Evolutionary conservation across 1,140 invertebrate species (phyloP), one percentile per base, ranked within the genome.

Genomic region (Dinothrombium tinctorium): DNA sequence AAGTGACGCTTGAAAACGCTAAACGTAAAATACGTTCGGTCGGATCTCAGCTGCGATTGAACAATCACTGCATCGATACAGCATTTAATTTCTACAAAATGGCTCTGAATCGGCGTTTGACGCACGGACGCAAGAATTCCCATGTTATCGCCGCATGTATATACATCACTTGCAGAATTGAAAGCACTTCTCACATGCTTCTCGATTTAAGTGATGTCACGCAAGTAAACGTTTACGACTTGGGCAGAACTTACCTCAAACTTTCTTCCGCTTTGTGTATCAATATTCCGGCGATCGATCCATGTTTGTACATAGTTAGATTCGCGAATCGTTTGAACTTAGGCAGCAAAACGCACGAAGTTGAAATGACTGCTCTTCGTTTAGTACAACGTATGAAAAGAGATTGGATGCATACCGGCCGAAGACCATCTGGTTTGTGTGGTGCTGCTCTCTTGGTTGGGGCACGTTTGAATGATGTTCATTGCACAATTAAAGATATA

Each of bases 181-280:
- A 94, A 62, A 76, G 74, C 42, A 94, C 87, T 45, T 71, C 81
- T 47, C 87, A 80, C 83, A 81, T 80, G 72, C 69, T 77, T 76
- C 79, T 98, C 49, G 92, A 98, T 58, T 89, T 96, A 31, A 92
- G 86, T 63, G 92, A 98, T 64, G 73, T 87, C 23, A 69, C 94
- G 21, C 62, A 66, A 67, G 82, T 92, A 46, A 89, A 87, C 63
- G 87, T 94, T 31, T 92, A 89, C 55, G 82, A 86, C 58, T 59
- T 98, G 17, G 90, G 90, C 38, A 69, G 80, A 39, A 90, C 84
- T 6, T 94, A 92, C 53, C 64, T 92, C 40, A 74, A 75, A 53
- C 62, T 98, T 24, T 76, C 84, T 0, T 69, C 79, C 52, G 77
- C 79, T 26, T 61, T 98, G 5, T 84, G 74, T 53, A 86, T 96